Evolutionary conservation across 2,797 vertebrate species (phyloP), one percentile per base, ranked within the genome.

Genomic region (Mionectes olivaceus): DNA sequence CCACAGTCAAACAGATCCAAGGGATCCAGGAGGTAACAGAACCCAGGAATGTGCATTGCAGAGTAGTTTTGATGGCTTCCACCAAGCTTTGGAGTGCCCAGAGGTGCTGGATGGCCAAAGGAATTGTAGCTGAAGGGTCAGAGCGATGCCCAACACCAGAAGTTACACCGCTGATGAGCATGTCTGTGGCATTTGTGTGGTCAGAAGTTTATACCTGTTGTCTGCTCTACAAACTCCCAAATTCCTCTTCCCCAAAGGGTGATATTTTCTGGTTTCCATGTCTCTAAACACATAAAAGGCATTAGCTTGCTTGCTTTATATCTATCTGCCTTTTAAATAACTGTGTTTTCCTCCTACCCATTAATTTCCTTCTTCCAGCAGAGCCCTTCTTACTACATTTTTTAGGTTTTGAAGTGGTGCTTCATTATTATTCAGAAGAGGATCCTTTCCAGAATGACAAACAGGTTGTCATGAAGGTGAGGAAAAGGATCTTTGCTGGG

Each of bases 131-230:
- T 88, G 75, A 74, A 30, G 33, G 18, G 60, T 27, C 25, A 70
- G 60, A 33, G 32, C 4, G 22, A 59, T 32, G 23, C 56, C 30
- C 2, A 2, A 32, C 0, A 3, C 41, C 60, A 47, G 25, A 39
- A 60, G 52, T 47, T 35, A 61, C 19, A 39, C 37, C 9, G 25
- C 15, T 87, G 50, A 46, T 13, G 13, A 81, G 6, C 7, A 47
- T 61, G 56, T 35, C 35, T 49, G 87, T 85, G 67, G 63, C 41
- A 30, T 55, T 33, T 0, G 1, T 0, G 13, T 0, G 9, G 73
- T 68, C 83, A 59, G 73, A 52, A 75, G 33, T 21, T 44, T 14
- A 2, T 30, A 37, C 32, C 11, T 14, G 14, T 33, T 30, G 49
- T 75, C 79, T 92, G 44, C 49, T 87, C 47, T 19, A 22, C 47